Evolutionary conservation across 2,888 invertebrate species (phyloP), one percentile per base, ranked within the genome.

Genomic region (Cerastis leucographa): DNA sequence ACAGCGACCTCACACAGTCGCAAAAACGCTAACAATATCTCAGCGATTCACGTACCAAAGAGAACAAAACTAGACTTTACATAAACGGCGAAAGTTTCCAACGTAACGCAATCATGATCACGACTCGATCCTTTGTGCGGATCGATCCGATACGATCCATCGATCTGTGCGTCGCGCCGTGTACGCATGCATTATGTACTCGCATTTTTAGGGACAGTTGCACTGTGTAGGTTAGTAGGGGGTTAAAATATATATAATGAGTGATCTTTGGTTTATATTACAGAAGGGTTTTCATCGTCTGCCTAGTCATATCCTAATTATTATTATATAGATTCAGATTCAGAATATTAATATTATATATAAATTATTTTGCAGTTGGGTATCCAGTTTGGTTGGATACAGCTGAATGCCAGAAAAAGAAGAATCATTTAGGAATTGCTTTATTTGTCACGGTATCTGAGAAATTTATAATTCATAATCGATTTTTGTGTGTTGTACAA

Each of bases 141-240:
- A 94, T 95, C 95, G 95, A 95, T 95, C 94, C 94, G 93, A 95
- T 95, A 94, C 94, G 93, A 95, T 94, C 95, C 94, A 94, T 96
- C 96, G 95, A 96, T 96, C 96, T 93, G 85, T 75, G 89, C 94
- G 94, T 92, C 92, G 92, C 92, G 91, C 88, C 93, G 94, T 94
- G 94, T 93, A 94, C 94, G 96, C 96, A 95, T 96, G 95, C 91
- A 95, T 96, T 95, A 95, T 94, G 92, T 91, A 91, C 94, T 89
- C 89, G 91, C 94, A 94, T 95, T 93, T 90, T 83, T 71, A 78
- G 83, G 92, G 86, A 82, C 81, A 81, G 87, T 90, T 88, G 72
- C 88, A 92, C 92, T 46, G 51, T 68, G 0, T 22, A 3, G 0
- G 29, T 56, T 66, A n/a, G 11, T 0, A 0, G 56, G 0, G 0